Conservation (phyloP, 2,888 invertebrate species). For the Bruchidius siliquastri region DNA sequence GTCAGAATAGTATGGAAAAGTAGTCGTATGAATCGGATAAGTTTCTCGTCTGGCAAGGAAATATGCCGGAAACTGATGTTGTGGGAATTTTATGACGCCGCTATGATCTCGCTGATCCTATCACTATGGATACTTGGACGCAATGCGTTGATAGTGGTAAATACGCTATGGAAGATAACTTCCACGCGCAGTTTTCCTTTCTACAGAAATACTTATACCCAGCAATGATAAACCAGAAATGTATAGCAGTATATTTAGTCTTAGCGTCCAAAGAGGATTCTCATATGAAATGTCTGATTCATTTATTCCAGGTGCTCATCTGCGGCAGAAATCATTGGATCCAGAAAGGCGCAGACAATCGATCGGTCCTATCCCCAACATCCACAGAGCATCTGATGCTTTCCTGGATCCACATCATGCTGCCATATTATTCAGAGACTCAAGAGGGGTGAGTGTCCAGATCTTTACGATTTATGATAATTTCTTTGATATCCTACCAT, state of each 20-base stretch:
- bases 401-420: constrained; percentile 83
- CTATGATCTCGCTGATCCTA: no score
- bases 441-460: constrained; percentile 77
- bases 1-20: no score
- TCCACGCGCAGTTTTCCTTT: no score
- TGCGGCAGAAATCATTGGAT: constrained; percentile 71
- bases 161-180: no score
- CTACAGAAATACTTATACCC: not conserved
- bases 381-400: constrained; percentile 70
- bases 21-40: no score
- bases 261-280: not conserved
- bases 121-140: no score
- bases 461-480: not conserved
- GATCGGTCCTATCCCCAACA: constrained; percentile 57
- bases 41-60: no score
- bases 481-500: no score
- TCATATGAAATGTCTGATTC: constrained; percentile 4
- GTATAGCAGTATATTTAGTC: no score
- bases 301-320: constrained; percentile 62
- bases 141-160: no score
- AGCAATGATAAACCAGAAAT: not conserved
- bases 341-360: constrained; percentile 75
- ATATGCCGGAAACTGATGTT: no score
- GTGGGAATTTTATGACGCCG: no score
- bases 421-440: constrained; percentile 85